A percentile compares a stretch with the other conserved stretches of the same genome.
phyloP scores from a whole-genome alignment of 2,797 vertebrate species.

The Coregonus sp. region DNA sequence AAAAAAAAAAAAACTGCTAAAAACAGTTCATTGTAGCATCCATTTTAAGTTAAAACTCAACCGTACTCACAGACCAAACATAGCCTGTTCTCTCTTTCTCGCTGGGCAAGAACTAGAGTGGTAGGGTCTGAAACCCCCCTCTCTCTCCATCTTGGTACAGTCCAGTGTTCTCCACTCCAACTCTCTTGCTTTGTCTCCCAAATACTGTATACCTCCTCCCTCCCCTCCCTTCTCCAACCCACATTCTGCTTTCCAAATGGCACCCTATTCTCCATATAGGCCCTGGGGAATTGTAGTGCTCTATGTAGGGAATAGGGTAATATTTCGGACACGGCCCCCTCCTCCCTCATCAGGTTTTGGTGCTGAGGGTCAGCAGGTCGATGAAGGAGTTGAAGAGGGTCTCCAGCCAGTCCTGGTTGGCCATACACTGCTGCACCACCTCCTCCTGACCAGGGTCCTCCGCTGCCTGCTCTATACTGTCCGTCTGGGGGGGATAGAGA shows the following conservation, averaged over 20 bases:
- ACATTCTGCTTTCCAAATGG: slow-evolving; percentile 19
- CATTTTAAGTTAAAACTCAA: slow-evolving; percentile 24
- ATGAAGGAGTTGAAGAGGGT: slow-evolving; percentile 88
- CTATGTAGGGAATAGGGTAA: neutral
- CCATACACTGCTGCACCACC: slow-evolving; percentile 93
- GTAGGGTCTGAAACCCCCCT: neutral
- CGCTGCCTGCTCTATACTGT: slow-evolving; percentile 85
- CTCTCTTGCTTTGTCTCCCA: slow-evolving; percentile 27
- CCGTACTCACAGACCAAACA: slow-evolving; percentile 18
- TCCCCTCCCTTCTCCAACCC: slow-evolving; percentile 7
- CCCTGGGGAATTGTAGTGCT: neutral
- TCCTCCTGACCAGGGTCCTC: slow-evolving; percentile 93
- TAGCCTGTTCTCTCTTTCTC: neutral
- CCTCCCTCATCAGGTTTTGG: slow-evolving; percentile 59
- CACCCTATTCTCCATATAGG: slow-evolving; percentile 2
- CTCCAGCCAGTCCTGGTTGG: slow-evolving; percentile 90
- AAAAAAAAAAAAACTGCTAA: slow-evolving; percentile 35
- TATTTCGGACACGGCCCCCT: neutral
- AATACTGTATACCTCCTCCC: slow-evolving; percentile 20
- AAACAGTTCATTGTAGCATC: slow-evolving; percentile 25
- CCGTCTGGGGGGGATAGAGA: slow-evolving; percentile 72
- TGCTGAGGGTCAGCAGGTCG: slow-evolving; percentile 84
- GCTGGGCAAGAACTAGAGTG: neutral
- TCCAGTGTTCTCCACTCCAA: slow-evolving; percentile 31
- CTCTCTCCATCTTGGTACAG: slow-evolving; percentile 26